Base-by-base conservation (phyloP, 2,797 vertebrate genomes). In the Sciaenops ocellatus region DNA sequence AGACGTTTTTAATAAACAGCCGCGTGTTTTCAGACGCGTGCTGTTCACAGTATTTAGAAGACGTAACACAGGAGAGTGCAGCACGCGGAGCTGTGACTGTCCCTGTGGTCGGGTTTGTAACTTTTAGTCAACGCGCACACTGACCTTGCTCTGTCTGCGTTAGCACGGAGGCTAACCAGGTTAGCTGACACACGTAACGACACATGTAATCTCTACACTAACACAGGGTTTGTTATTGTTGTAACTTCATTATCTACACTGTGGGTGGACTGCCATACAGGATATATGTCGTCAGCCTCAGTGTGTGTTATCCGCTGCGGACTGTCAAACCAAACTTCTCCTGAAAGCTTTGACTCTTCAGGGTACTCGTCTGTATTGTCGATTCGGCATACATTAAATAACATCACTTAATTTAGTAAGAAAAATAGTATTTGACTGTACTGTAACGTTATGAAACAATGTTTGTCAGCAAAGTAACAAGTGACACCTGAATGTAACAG, bases 101-200 rank as follows among this genome's bases (percentile, higher is more conserved):
- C 16, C 62, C 0, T 3, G 38, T 26, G 0, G 0, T 15, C 1
- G 11, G 17, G 2, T 60, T 64, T 42, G 38, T 52, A 22, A 26
- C 47, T 18, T 87, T 59, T 17, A 47, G 18, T 63, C 26, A 75
- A 22, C 55, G 30, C 47, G 78, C 71, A 83, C 82, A 38, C 93
- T 95, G 95, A 96, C 95, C 95, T 96, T 96, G 94, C 92, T 80
- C 28, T 41, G 88, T 83, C 78, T 82, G 82, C 12, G 71, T 87
- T 90, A 94, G 94, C 92, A 78, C 56, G 66, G 48, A 44, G 51
- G 90, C 85, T 89, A 86, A 74, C 41, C 20, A 4, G 61, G 51
- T 80, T 87, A 85, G 70, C 79, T 22, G 16, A 55, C 34, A 60
- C 6, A 28, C 3, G 3, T 4, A 50, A 57, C 3, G 0, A 52